Percentiles rank a stretch among this genome's conserved stretches.
Conservation (phyloP, 2,113 vertebrate species). For the Psammodynastes pulverulentus region DNA sequence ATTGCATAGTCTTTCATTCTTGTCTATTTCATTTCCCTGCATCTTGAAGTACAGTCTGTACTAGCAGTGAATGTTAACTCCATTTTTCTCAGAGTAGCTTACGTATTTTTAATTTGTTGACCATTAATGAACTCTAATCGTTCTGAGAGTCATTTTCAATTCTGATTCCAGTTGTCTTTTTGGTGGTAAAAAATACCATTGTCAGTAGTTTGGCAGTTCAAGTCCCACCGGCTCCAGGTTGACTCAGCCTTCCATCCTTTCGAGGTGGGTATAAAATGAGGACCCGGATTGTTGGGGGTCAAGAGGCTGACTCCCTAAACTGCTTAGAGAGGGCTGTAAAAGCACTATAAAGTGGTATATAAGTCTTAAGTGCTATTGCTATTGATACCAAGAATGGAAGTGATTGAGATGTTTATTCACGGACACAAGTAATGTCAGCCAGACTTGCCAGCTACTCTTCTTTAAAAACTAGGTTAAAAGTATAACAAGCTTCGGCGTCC, state of each 20-base stretch:
- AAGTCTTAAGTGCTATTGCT: too few species aligned
- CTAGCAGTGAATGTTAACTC: not conserved
- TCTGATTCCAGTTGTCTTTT: not conserved
- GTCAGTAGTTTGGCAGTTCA: too few species aligned
- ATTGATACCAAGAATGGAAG: not conserved
- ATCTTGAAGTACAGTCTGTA: not conserved
- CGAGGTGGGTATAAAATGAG: too few species aligned
- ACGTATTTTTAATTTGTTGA: not conserved
- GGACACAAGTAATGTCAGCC: not conserved
- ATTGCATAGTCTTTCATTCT: not conserved
- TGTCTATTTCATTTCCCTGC: not conserved
- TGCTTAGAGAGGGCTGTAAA: too few species aligned
- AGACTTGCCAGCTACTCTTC: not conserved
- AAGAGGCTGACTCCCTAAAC: too few species aligned
- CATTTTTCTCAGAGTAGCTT: not conserved
- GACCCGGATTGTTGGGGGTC: too few species aligned
- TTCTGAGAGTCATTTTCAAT: not conserved
- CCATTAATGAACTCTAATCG: not conserved
- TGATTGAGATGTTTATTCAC: constrained; percentile 1
- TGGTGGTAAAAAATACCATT: not conserved
- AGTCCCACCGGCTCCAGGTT: too few species aligned
- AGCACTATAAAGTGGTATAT: too few species aligned
- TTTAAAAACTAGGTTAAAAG: not conserved
- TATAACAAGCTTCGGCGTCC: not conserved
- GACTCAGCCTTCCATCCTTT: too few species aligned